Percentiles rank a stretch among this genome's conserved stretches.
phyloP scores from a whole-genome alignment of 2,113 vertebrate species.

The Neotoma lepida region DNA sequence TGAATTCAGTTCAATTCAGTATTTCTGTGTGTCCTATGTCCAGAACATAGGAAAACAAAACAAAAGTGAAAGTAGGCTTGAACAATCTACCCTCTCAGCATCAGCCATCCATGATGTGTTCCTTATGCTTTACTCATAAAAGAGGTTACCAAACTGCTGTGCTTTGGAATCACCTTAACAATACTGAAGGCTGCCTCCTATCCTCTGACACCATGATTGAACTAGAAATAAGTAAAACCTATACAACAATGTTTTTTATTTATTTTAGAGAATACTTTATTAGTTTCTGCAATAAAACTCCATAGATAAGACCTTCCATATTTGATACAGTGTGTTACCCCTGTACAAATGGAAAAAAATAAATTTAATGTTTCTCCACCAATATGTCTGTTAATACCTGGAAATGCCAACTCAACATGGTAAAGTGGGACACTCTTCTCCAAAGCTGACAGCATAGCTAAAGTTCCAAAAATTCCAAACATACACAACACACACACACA shows the following conservation, averaged over 20 bases:
- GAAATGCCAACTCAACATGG: background rate
- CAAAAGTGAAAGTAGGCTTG: background rate
- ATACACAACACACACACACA: background rate
- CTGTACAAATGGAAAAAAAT: background rate
- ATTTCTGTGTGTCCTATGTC: background rate
- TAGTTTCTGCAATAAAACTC: background rate
- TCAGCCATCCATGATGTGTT: background rate
- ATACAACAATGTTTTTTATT: background rate
- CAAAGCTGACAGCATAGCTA: background rate
- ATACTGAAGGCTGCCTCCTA: background rate
- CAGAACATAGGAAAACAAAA: slow-evolving; percentile 26
- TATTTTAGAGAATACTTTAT: background rate
- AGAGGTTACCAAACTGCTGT: background rate
- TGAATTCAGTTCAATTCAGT: slow-evolving; percentile 13
- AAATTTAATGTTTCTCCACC: background rate
- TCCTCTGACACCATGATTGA: background rate
- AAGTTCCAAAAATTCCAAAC: background rate
- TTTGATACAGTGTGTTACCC: background rate
- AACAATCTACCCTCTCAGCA: background rate
- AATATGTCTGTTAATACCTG: background rate
- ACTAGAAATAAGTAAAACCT: background rate
- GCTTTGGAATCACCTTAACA: slow-evolving; percentile 20
- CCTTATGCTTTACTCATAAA: background rate
- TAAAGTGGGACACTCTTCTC: background rate
- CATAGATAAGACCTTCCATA: background rate